These are phyloP conservation scores for Ictidomys tridecemlineatus DNA, from an alignment of 2,113 vertebrate species.

Conservation along the genomic window DNA sequence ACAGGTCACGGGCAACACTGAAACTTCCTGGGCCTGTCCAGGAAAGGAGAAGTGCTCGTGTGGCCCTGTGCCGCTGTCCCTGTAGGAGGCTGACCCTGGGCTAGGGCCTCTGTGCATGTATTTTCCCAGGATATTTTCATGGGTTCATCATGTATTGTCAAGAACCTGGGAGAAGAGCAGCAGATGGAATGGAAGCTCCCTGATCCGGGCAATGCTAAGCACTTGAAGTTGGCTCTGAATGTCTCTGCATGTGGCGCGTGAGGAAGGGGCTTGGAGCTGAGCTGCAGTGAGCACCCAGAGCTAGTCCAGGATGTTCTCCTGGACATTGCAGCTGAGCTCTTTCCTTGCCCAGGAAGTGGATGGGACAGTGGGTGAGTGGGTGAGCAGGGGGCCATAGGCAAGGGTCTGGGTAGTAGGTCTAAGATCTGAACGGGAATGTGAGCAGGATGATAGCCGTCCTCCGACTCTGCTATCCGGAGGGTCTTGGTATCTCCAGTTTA, in stretches of 20 bases:
- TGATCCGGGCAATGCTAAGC: background rate
- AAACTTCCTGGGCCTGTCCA: background rate
- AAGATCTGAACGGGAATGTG: background rate
- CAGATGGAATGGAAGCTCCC: background rate
- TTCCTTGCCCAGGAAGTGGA: rapidly evolving
- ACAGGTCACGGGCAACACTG: background rate
- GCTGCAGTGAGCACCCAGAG: background rate
- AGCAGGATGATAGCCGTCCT: background rate
- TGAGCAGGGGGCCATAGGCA: background rate
- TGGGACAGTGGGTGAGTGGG: too few relatives aligned
- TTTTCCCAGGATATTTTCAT: background rate
- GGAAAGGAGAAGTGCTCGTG: background rate
- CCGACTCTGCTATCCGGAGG: background rate
- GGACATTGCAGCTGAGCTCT: rapidly evolving
- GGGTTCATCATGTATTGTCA: background rate
- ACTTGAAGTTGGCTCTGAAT: background rate
- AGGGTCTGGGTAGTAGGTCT: background rate
- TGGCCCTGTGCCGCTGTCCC: background rate
- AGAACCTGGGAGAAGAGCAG: background rate
- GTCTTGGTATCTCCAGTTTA: background rate
- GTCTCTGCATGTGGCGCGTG: background rate
- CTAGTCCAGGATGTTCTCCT: background rate
- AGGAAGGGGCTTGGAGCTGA: background rate
- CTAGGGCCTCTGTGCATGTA: background rate
- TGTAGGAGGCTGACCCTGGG: too few relatives aligned